These are phyloP conservation scores for Oikopleura albicans DNA, from an alignment of 23 tunicate species.

Conservation along the genomic window DNA sequence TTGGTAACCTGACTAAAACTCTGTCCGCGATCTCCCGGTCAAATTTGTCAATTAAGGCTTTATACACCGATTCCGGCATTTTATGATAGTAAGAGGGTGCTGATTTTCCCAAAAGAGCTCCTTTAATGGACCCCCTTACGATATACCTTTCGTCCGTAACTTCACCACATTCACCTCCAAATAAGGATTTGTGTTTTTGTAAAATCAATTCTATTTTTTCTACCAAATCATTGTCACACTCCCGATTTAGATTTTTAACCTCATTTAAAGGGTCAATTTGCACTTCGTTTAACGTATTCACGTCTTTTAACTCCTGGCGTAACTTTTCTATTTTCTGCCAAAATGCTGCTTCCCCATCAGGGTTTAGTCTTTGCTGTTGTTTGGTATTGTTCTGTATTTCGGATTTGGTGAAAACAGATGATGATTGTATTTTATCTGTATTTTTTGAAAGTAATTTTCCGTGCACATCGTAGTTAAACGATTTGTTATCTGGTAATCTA, in stretches of 20 bases:
- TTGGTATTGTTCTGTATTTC: not conserved
- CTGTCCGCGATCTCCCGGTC: not conserved
- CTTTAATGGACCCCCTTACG: not conserved
- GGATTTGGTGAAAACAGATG: too few species aligned
- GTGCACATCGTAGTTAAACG: too few species aligned
- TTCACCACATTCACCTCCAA: not conserved
- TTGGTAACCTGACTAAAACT: not conserved
- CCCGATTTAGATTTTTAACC: not conserved
- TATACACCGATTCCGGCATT: not conserved
- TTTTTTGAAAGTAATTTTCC: too few species aligned
- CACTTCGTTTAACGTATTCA: not conserved
- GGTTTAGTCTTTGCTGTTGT: not conserved
- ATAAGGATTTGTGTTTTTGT: not conserved
- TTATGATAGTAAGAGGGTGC: not conserved
- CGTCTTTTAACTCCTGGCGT: not conserved
- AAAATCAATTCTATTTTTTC: not conserved
- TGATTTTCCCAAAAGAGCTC: not conserved
- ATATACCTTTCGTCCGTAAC: not conserved
- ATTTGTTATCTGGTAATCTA: too few species aligned
- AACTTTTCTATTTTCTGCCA: not conserved
- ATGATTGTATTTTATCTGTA: too few species aligned
- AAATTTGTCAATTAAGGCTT: not conserved
- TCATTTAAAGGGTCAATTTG: not conserved
- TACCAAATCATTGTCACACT: not conserved
- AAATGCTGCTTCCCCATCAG: not conserved